Evolutionary conservation across 2,113 vertebrate genomes (phyloP).

Genomic region (Aix galericulata): DNA sequence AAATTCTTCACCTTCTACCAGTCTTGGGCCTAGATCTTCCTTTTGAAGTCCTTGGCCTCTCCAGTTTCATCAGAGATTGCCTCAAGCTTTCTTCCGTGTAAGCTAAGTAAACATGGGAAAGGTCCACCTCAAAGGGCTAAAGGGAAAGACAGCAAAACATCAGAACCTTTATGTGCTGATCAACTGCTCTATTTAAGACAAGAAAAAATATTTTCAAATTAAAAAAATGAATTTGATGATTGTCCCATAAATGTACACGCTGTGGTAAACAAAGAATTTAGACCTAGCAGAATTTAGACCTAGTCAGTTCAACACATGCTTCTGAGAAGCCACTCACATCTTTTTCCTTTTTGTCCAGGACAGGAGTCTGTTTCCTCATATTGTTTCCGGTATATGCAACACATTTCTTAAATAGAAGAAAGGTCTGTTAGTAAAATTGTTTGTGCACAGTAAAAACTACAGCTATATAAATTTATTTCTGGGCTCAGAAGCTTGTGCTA

Average conservation of each 20-base stretch:
- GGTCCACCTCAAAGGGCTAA: constrained; percentile 96
- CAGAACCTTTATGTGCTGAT: not conserved
- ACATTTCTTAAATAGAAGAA: constrained; percentile 88
- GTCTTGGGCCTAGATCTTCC: constrained; percentile 92
- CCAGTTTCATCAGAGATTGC: constrained; percentile 94
- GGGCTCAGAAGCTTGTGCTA: not conserved
- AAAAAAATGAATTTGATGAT: not conserved
- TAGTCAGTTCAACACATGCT: accelerated
- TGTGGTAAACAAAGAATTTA: not conserved
- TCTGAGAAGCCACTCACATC: constrained; percentile 83
- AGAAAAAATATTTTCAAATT: not conserved
- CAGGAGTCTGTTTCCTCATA: constrained; percentile 96
- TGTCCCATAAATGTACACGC: not conserved
- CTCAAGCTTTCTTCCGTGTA: constrained; percentile 97
- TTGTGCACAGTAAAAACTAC: not conserved
- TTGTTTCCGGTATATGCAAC: constrained; percentile 99
- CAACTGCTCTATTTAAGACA: not conserved
- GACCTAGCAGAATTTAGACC: not conserved
- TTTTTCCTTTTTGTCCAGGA: constrained; percentile 96
- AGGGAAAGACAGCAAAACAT: not conserved
- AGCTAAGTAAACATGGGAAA: constrained; percentile 94
- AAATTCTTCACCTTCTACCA: constrained; percentile 86
- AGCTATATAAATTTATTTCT: not conserved
- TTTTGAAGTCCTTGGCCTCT: constrained; percentile 93
- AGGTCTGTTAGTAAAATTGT: not conserved